A percentile compares a stretch with the other conserved stretches of the same genome.
phyloP scores from a whole-genome alignment of 2,113 vertebrate species.

The Mustelus asterias region DNA sequence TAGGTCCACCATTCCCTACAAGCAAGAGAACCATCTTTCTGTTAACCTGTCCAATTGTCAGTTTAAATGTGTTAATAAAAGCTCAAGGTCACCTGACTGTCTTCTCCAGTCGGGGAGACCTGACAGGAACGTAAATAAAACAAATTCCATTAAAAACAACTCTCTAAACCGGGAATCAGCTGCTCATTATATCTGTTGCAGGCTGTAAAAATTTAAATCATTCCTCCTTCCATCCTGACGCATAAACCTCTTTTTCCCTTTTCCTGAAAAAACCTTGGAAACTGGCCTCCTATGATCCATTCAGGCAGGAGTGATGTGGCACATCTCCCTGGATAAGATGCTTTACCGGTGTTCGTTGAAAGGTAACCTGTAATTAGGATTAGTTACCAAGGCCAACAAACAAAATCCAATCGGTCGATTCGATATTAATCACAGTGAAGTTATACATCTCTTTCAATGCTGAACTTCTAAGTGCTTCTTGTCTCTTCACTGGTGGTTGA shows the following conservation, averaged over 20 bases:
- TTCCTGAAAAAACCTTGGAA: background rate
- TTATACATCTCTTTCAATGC: background rate
- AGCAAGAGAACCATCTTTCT: background rate
- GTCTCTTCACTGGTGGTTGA: background rate
- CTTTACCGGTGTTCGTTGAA: background rate
- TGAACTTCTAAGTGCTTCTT: background rate
- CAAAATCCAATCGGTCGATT: background rate
- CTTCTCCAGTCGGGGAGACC: background rate
- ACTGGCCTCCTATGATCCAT: background rate
- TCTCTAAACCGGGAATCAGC: background rate
- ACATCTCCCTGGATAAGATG: background rate
- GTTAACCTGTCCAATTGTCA: background rate
- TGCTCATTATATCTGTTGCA: background rate
- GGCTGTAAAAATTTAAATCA: background rate
- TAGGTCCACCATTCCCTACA: background rate
- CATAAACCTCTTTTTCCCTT: background rate
- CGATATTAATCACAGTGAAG: background rate
- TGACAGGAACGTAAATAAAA: background rate
- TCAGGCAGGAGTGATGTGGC: background rate
- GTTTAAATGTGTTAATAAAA: background rate
- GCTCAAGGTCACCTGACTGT: background rate
- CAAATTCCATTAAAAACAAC: background rate
- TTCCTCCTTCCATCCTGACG: background rate
- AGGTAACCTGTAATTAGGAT: background rate
- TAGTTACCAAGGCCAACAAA: background rate